Conservation (phyloP, 2,797 vertebrate species). For the Emys orbicularis region DNA sequence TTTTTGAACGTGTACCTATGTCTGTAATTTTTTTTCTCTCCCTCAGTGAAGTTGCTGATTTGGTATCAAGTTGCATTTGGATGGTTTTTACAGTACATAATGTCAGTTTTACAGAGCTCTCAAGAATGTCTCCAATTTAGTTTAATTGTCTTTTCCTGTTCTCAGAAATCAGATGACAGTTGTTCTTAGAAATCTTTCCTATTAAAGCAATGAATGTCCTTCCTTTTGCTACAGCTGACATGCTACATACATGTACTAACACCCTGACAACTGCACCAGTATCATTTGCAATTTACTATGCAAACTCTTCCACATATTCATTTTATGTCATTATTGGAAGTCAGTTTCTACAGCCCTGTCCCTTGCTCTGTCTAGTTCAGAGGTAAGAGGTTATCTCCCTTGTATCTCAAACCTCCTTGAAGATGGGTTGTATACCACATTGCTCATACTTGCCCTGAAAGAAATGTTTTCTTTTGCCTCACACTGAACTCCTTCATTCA, state of each 20-base stretch:
- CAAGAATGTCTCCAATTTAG: constrained; percentile 44
- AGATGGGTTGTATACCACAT: neutral
- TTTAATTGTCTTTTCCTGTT: constrained; percentile 69
- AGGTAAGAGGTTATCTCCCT: neutral
- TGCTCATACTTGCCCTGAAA: neutral
- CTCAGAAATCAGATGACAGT: constrained; percentile 48
- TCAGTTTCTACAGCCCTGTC: neutral
- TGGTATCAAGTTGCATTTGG: constrained; percentile 24
- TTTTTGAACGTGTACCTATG: neutral
- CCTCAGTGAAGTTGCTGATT: constrained; percentile 18
- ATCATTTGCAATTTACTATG: constrained; percentile 39
- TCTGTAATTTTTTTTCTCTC: neutral
- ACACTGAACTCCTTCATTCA: constrained; percentile 13
- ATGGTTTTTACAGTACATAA: constrained; percentile 17
- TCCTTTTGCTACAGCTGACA: constrained; percentile 17
- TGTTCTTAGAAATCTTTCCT: constrained; percentile 37
- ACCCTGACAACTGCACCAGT: neutral
- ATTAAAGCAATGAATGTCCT: constrained; percentile 3
- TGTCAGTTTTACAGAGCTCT: constrained; percentile 53
- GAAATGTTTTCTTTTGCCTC: neutral
- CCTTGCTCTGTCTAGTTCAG: constrained; percentile 6
- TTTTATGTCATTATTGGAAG: constrained; percentile 52
- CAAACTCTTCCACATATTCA: constrained; percentile 11
- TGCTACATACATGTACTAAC: neutral
- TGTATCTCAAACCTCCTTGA: constrained; percentile 19